Evolutionary conservation across 2,797 vertebrate genomes (phyloP), one percentile per base, ranked within the genome.

Genomic region (Linurgus olivaceus): DNA sequence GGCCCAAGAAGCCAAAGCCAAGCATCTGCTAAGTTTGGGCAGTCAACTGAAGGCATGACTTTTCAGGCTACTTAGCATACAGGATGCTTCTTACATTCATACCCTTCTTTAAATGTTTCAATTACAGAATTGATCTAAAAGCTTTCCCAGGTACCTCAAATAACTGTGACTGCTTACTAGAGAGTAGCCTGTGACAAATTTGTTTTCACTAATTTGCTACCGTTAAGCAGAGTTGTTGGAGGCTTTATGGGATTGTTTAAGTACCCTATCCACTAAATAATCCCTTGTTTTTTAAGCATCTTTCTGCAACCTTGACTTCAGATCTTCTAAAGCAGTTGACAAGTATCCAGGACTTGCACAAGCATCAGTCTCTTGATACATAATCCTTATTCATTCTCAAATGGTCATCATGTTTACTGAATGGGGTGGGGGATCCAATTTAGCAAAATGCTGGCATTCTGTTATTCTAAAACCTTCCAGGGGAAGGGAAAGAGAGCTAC

Each of bases 351-450:
- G 13, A 57, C 16, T 42, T 63, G 10, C 19, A 23, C 33, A 47
- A 65, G 51, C 7, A 55, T 6, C 17, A 55, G 29, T 28, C 9
- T 55, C 17, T 51, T 38, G 31, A n/a, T 58, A 17, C 3, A 10
- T 21, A 51, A 37, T 31, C 37, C 10, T 68, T 25, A 38, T 50
- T 76, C 11, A n/a, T 77, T 90, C 33, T 80, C 15, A 73, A 17
- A 37, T 55, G 47, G 5, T 8, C 18, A 12, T 59, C 29, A n/a
- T 4, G 2, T 57, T 42, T 59, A 45, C 17, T 35, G 37, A 76
- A 73, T 40, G 20, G 13, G 5, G 5, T 38, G 11, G 6, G 0
- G 0, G n/a, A 13, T 5, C 5, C 23, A 37, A 13, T 51, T 59
- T 67, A 59, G 13, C 11, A 88, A 76, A 66, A 70, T 20, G 8